phyloP scores from a whole-genome alignment of 2,797 vertebrate species.

The Cuniculus paca region DNA sequence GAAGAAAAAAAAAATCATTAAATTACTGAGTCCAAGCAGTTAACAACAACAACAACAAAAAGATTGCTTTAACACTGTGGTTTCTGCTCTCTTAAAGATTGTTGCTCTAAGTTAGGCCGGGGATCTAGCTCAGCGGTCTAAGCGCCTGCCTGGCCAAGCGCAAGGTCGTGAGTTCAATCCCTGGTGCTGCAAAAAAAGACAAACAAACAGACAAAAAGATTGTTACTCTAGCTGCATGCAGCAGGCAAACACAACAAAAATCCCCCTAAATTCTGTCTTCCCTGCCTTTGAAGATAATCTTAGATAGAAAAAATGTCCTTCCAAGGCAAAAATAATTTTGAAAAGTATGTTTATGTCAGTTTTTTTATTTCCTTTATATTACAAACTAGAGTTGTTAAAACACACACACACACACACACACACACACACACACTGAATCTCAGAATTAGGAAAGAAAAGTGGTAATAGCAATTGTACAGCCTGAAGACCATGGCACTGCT shows the following conservation, averaged over 20 bases:
- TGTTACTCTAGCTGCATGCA: not conserved
- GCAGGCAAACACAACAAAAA: not conserved
- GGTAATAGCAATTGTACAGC: not conserved
- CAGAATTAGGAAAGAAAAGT: not conserved
- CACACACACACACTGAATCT: not conserved
- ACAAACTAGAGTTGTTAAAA: not conserved
- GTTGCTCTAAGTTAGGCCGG: no score
- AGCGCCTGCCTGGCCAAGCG: no score
- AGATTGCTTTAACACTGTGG: not conserved
- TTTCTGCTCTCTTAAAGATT: not conserved
- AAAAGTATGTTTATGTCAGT: rapidly evolving
- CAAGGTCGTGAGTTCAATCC: no score
- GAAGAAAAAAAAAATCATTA: not conserved
- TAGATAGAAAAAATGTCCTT: not conserved
- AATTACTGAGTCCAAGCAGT: not conserved
- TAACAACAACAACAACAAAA: not conserved
- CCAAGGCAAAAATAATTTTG: not conserved
- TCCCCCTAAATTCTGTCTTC: not conserved
- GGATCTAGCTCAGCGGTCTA: no score
- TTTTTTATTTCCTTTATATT: not conserved
- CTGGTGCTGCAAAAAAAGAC: no score
- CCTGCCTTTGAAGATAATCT: not conserved
- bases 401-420: not conserved
- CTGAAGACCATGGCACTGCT: not conserved
- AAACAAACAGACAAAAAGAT: no score